A percentile compares a stretch with the other conserved stretches of the same genome.
phyloP scores from a whole-genome alignment of 2,797 vertebrate species.

The Hemibagrus guttatus region DNA sequence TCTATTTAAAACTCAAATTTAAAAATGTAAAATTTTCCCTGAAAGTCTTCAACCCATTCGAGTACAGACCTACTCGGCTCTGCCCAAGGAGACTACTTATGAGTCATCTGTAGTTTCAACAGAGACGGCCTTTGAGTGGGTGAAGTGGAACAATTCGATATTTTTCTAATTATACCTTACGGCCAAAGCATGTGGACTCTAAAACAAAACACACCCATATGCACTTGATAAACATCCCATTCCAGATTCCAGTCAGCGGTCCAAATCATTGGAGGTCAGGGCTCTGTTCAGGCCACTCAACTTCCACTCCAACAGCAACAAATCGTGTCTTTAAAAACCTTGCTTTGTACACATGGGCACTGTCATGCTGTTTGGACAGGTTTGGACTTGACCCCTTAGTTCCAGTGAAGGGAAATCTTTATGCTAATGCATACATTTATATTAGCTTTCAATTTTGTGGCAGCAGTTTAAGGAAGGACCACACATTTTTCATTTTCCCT shows the following conservation, averaged over 20 bases:
- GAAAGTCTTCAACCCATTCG: not conserved
- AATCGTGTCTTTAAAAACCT: not conserved
- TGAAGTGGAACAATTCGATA: not conserved
- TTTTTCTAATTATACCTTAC: not conserved
- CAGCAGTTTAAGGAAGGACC: not conserved
- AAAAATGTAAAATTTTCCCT: not conserved
- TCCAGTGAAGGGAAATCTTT: not conserved
- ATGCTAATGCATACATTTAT: not conserved
- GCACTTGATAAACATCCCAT: not conserved
- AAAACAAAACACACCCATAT: not conserved
- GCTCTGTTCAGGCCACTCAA: not conserved
- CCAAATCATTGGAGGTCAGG: not conserved
- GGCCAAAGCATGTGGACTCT: not conserved
- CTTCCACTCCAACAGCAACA: not conserved
- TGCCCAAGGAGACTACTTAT: not conserved
- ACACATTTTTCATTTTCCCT: not conserved
- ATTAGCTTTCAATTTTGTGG: not conserved
- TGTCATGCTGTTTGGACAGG: not conserved
- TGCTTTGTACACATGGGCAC: not conserved
- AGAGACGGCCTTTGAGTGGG: not conserved
- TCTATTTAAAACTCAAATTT: not conserved
- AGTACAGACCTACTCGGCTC: not conserved
- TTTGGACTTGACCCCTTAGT: not conserved
- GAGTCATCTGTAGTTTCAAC: not conserved
- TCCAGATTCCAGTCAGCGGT: not conserved